phyloP scores from a whole-genome alignment of 1,140 invertebrate species.

The Thalassaphorura encarpata region DNA sequence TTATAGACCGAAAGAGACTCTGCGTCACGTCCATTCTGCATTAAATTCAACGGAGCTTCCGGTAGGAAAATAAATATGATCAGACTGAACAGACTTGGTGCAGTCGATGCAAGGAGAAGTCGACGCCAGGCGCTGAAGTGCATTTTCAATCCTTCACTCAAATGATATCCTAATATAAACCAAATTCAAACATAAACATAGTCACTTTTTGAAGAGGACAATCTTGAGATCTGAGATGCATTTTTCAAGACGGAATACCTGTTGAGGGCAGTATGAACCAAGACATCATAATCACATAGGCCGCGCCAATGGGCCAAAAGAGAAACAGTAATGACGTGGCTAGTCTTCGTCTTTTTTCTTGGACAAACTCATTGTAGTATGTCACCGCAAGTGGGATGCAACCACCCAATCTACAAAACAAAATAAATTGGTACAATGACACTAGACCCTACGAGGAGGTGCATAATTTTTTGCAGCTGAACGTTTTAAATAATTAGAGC shows the following conservation, averaged over 20 bases:
- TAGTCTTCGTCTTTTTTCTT: constrained; percentile 25
- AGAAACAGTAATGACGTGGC: constrained; percentile 23
- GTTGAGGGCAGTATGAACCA: constrained; percentile 31
- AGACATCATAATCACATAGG: constrained; percentile 26
- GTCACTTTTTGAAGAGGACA: too few relatives aligned
- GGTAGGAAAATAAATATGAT: constrained; percentile 29
- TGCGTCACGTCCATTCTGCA: constrained; percentile 31
- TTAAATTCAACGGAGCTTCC: constrained; percentile 30
- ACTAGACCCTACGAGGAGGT: too few relatives aligned
- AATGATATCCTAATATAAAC: constrained; percentile 31
- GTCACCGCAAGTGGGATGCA: constrained; percentile 28
- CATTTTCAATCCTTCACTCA: constrained; percentile 30
- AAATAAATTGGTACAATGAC: too few relatives aligned
- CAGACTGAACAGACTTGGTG: constrained; percentile 24
- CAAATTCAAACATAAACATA: too few relatives aligned
- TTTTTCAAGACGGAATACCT: too few relatives aligned
- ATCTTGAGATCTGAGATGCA: too few relatives aligned
- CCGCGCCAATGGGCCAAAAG: constrained; percentile 32
- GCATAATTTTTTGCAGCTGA: too few relatives aligned
- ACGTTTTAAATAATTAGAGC: too few relatives aligned
- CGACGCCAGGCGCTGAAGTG: constrained; percentile 30
- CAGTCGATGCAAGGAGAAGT: constrained; percentile 27
- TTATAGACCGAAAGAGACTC: constrained; percentile 30
- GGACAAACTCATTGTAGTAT: constrained; percentile 30
- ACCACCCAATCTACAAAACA: constrained; percentile 24